Conservation (phyloP, 2,797 vertebrate genomes). For the Austrolebias charrua region DNA sequence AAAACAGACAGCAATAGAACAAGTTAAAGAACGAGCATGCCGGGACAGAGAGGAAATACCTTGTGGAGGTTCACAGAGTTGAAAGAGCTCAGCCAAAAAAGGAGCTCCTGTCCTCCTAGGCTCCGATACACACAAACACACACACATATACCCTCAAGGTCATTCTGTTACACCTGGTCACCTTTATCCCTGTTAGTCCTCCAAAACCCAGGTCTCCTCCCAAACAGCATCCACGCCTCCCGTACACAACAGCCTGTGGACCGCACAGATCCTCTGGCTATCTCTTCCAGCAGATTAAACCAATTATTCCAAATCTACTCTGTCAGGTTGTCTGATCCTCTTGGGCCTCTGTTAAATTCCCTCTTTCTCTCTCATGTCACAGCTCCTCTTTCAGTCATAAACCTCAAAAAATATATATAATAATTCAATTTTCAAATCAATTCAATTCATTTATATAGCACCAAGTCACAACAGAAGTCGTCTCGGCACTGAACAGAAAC, state of each 20-base stretch:
- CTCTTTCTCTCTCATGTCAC: conserved; percentile 19
- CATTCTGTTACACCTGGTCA: conserved; percentile 79
- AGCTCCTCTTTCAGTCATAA: conserved; percentile 34
- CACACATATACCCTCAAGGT: conserved; percentile 62
- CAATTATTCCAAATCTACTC: conserved; percentile 76
- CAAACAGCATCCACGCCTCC: conserved; percentile 34
- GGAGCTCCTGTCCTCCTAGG: conserved; percentile 70
- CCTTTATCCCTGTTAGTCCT: conserved; percentile 70
- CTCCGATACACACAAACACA: conserved; percentile 46
- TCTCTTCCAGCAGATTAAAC: conserved; percentile 72
- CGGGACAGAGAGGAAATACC: conserved; percentile 81
- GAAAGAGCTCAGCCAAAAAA: conserved; percentile 77
- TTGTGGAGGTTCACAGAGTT: conserved; percentile 75
- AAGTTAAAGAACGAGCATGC: conserved; percentile 69
- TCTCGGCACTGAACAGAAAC: no score
- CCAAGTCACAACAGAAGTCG: no score
- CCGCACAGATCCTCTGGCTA: conserved; percentile 57
- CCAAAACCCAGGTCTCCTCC: conserved; percentile 31
- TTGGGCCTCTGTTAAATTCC: conserved; percentile 58
- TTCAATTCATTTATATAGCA: no score
- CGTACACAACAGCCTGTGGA: conserved; percentile 57
- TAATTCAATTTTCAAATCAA: no score
- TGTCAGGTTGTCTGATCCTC: conserved; percentile 73
- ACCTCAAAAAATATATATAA: conserved; percentile 32
- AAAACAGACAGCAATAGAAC: conserved; percentile 51